phyloP scores from a whole-genome alignment of 2,888 invertebrate genomes.

The Geophilus truncorum region DNA sequence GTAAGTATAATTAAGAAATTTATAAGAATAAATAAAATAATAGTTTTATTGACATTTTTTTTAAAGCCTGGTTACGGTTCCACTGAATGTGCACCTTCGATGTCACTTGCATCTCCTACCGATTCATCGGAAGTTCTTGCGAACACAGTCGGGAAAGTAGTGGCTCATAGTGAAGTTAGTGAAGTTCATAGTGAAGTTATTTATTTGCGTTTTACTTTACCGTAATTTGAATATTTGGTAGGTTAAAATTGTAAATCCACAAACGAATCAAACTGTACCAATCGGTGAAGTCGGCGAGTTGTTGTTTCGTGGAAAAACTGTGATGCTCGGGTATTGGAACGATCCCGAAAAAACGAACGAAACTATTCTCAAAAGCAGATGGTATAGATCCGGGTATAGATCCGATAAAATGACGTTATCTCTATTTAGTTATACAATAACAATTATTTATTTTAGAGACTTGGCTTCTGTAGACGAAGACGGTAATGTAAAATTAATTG shows the following conservation, averaged over 20 bases:
- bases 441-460: constrained; percentile 40
- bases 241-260: constrained; percentile 29
- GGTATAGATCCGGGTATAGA: constrained; percentile 33
- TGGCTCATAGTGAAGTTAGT: neutral
- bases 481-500: constrained; percentile 53
- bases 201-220: neutral
- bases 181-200: neutral
- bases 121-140: neutral
- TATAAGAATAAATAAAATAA: neutral
- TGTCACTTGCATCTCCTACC: neutral
- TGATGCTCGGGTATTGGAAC: constrained; percentile 35
- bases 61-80: neutral
- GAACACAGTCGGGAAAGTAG: neutral
- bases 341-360: constrained; percentile 23
- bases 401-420: neutral
- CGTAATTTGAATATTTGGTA: neutral
- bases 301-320: constrained; percentile 12
- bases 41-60: neutral
- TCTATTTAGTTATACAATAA: neutral
- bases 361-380: neutral
- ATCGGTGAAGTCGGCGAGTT: constrained; percentile 31
- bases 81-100: neutral
- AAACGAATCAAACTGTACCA: constrained; percentile 8
- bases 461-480: constrained; percentile 51
- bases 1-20: neutral